Percentiles rank a stretch among this genome's conserved stretches.
Evolutionary conservation across 1,140 invertebrate species (phyloP).

Genomic region (Frieseomelitta varia): DNA sequence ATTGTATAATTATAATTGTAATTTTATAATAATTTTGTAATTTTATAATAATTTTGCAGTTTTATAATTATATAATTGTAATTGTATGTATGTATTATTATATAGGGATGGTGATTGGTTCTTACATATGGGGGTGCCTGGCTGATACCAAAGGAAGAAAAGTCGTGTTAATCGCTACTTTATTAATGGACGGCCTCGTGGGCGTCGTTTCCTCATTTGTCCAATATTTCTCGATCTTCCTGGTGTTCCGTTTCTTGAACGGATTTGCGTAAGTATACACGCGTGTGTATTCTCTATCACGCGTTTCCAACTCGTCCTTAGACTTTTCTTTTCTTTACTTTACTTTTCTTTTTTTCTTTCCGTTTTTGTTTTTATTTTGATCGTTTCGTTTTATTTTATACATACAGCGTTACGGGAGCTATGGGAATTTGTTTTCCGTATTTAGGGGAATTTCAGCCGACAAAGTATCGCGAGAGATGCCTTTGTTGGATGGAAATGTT

Average conservation of each 20-base stretch:
- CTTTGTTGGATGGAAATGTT: constrained; percentile 92
- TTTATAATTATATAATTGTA: too few relatives aligned
- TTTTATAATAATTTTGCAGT: too few relatives aligned
- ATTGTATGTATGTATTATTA: constrained; percentile 12
- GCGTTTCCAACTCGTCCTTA: background rate
- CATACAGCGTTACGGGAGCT: constrained; percentile 86
- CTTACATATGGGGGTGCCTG: constrained; percentile 94
- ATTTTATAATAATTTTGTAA: too few relatives aligned
- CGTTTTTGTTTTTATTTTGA: constrained; percentile 9
- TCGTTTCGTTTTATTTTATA: constrained; percentile 15
- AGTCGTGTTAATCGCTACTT: constrained; percentile 88
- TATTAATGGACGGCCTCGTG: constrained; percentile 89
- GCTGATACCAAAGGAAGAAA: constrained; percentile 92
- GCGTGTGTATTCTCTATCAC: too few relatives aligned
- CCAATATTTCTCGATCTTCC: constrained; percentile 89
- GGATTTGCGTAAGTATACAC: constrained; percentile 90
- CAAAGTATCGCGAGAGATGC: constrained; percentile 88
- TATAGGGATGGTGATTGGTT: constrained; percentile 92
- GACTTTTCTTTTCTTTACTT: too few relatives aligned
- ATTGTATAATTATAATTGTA: too few relatives aligned
- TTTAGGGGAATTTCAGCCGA: constrained; percentile 89
- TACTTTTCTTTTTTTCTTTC: background rate
- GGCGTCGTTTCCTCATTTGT: constrained; percentile 89
- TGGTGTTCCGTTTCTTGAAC: constrained; percentile 90
- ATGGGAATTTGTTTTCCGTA: constrained; percentile 91